A percentile compares a stretch with the other conserved stretches of the same genome.
Evolutionary conservation across 2,888 invertebrate species (phyloP).

Genomic region (Ceramica pisi): DNA sequence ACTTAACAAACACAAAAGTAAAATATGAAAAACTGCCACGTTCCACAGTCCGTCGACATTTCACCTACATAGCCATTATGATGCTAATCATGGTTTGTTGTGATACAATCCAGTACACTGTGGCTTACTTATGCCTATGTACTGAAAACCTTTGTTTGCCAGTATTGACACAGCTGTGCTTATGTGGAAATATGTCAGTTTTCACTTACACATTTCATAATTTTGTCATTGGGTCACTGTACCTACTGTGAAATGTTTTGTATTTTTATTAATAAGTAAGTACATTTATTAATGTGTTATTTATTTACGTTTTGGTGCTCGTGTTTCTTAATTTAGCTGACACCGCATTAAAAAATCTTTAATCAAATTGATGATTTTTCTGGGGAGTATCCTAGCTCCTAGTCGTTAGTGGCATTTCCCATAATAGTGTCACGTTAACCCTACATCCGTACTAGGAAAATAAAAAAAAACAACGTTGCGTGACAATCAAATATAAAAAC

Average conservation of each 20-base stretch:
- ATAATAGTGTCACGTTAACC: too few species aligned
- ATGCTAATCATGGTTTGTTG: slow-evolving; percentile 64
- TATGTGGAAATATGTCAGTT: slow-evolving; percentile 54
- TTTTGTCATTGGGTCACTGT: slow-evolving; percentile 64
- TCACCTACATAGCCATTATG: slow-evolving; percentile 57
- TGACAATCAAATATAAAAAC: too few species aligned
- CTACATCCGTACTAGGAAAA: too few species aligned
- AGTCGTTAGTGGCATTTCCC: too few species aligned
- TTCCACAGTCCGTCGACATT: slow-evolving; percentile 46
- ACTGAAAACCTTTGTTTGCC: slow-evolving; percentile 56
- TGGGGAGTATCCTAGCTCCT: too few species aligned
- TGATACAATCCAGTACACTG: slow-evolving; percentile 41
- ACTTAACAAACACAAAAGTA: not conserved
- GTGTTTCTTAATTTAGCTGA: too few species aligned
- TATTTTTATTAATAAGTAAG: slow-evolving; percentile 25
- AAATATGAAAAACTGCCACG: slow-evolving; percentile 13
- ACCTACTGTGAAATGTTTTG: slow-evolving; percentile 33
- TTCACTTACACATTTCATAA: slow-evolving; percentile 64
- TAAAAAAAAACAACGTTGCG: too few species aligned
- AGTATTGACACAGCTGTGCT: slow-evolving; percentile 59
- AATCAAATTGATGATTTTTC: too few species aligned
- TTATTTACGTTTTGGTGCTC: too few species aligned
- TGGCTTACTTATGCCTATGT: slow-evolving; percentile 48
- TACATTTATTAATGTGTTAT: not conserved
- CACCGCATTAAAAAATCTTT: too few species aligned